Conservation (phyloP, 2,113 vertebrate genomes). For the Oryzias celebensis region DNA sequence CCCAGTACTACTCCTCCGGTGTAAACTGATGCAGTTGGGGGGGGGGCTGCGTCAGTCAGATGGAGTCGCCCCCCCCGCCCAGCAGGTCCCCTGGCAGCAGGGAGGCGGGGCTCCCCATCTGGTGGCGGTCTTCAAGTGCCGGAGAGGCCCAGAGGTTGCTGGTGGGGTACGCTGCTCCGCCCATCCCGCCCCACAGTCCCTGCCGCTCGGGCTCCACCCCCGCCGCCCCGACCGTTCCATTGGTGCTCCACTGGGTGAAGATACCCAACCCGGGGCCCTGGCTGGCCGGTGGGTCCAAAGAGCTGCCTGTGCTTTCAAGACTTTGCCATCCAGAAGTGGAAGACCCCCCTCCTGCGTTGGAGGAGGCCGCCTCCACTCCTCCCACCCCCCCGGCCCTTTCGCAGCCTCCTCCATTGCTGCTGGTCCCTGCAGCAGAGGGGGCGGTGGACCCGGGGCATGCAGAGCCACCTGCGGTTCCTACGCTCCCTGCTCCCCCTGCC, state of each 20-base stretch:
- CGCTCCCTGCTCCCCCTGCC: conserved; percentile 70
- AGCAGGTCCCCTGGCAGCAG: conserved; percentile 98
- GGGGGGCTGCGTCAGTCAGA: conserved; percentile 76
- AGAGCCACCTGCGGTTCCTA: conserved; percentile 42
- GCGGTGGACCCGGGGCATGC: conserved; percentile 77
- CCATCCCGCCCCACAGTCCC: conserved; percentile 87
- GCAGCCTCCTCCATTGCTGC: conserved; percentile 58
- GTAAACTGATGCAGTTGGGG: conserved; percentile 15
- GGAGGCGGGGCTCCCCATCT: conserved; percentile 97
- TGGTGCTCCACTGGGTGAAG: conserved; percentile 96
- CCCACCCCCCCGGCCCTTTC: conserved; percentile 70
- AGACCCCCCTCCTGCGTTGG: conserved; percentile 56
- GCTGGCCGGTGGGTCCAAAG: conserved; percentile 82
- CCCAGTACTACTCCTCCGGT: conserved; percentile 58
- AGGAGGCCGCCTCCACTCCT: conserved; percentile 51
- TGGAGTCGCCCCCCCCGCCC: conserved; percentile 95
- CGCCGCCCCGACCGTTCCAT: conserved; percentile 75
- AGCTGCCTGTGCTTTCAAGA: conserved; percentile 92
- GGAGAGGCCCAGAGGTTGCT: conserved; percentile 94
- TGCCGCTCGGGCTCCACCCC: conserved; percentile 82
- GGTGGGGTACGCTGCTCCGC: conserved; percentile 85
- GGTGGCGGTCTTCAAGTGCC: conserved; percentile 91
- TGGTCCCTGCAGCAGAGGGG: conserved; percentile 71
- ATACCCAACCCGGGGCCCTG: conserved; percentile 87
- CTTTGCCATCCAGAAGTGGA: conserved; percentile 87